These are phyloP conservation scores for Meles meles DNA, from an alignment of 2,113 vertebrate genomes.

Conservation along the genomic window DNA sequence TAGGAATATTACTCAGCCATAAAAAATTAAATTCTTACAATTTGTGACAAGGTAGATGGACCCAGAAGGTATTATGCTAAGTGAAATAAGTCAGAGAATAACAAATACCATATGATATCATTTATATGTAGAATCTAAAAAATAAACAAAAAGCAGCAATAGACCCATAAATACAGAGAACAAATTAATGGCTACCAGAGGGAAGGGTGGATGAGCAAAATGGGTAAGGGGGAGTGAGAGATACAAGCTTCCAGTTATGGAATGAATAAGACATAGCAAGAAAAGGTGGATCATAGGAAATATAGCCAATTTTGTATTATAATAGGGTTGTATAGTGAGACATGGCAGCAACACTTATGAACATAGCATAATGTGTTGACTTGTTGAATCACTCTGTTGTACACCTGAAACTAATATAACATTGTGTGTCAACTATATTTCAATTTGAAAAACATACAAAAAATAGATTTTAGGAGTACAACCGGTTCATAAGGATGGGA, in stretches of 20 bases:
- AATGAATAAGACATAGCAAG: neutral
- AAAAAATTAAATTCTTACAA: neutral
- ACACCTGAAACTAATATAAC: neutral
- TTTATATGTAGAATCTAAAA: neutral
- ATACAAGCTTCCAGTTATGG: neutral
- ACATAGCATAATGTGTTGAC: neutral
- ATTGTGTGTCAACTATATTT: neutral
- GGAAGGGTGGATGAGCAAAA: neutral
- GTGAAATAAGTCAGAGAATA: neutral
- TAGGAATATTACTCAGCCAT: neutral
- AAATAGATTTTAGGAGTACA: neutral
- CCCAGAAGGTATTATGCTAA: neutral
- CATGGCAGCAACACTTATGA: neutral
- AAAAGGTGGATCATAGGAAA: neutral
- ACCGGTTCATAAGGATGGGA: neutral
- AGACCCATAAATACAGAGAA: neutral
- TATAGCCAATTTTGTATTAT: neutral
- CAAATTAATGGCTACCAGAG: neutral
- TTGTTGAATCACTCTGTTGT: neutral
- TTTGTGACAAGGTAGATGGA: neutral
- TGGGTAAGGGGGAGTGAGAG: neutral
- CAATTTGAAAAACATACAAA: neutral
- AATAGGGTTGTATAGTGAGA: neutral
- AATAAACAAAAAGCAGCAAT: neutral
- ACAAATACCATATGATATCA: neutral